Percentiles rank a stretch among this genome's conserved stretches.
phyloP scores from a whole-genome alignment of 2,888 invertebrate species.

The Tigriopus californicus region DNA sequence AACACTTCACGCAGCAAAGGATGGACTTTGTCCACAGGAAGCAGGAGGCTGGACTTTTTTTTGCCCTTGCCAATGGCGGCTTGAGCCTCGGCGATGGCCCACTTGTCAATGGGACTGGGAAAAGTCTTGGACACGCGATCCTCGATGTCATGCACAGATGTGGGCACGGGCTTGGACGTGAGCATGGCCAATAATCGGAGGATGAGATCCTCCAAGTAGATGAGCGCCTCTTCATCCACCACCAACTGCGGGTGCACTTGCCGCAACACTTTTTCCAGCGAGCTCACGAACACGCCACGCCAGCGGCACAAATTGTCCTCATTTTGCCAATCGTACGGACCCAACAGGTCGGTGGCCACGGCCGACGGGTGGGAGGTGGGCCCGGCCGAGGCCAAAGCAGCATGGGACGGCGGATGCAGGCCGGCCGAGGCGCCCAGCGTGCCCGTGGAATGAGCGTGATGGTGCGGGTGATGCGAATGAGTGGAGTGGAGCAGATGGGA shows the following conservation, averaged over 20 bases:
- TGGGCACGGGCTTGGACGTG: constrained; percentile 55
- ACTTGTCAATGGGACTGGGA: constrained; percentile 83
- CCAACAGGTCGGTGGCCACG: no score
- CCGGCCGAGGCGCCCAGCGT: no score
- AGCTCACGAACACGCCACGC: constrained; percentile 70
- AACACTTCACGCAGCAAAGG: constrained; percentile 41
- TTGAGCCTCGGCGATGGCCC: constrained; percentile 76
- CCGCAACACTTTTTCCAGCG: constrained; percentile 71
- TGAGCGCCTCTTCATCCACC: constrained; percentile 70
- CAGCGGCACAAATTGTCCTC: constrained; percentile 76
- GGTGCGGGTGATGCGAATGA: no score
- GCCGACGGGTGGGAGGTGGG: no score
- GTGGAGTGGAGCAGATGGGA: no score
- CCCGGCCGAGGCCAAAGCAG: no score
- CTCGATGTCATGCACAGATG: constrained; percentile 68
- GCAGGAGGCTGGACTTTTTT: constrained; percentile 47
- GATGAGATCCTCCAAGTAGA: constrained; percentile 78
- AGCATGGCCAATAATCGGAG: constrained; percentile 68
- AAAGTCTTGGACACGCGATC: constrained; percentile 76
- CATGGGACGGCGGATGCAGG: no score
- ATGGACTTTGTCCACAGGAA: constrained; percentile 78
- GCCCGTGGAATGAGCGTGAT: no score
- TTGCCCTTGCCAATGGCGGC: constrained; percentile 60
- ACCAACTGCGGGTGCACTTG: constrained; percentile 71
- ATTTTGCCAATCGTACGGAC: constrained; percentile 58